A percentile compares a stretch with the other conserved stretches of the same genome.
These are phyloP conservation scores for Lipotes vexillifer DNA, from an alignment of 2,113 vertebrate genomes.

Conservation along the genomic window DNA sequence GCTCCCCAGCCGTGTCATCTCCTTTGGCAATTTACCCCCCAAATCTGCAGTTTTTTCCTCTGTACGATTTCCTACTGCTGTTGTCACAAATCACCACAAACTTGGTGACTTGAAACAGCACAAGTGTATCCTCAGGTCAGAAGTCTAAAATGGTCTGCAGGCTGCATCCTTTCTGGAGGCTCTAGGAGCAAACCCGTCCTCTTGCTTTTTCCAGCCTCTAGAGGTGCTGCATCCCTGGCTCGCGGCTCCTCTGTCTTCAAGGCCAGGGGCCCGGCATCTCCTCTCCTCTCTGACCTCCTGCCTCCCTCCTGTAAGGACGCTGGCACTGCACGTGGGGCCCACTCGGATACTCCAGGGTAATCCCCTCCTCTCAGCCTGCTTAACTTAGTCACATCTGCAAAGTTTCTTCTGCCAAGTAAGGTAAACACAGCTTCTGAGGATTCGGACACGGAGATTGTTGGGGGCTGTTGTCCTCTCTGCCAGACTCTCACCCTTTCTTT, in stretches of 20 bases:
- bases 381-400: neutral
- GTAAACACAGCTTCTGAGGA: neutral
- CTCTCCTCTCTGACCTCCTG: neutral
- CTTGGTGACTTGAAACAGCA: neutral
- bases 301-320: neutral
- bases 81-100: neutral
- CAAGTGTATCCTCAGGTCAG: neutral
- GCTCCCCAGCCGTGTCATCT: neutral
- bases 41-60: neutral
- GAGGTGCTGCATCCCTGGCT: accelerated
- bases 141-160: too few relatives aligned
- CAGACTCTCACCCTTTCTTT: neutral
- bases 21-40: neutral
- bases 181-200: neutral
- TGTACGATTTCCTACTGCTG: neutral
- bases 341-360: neutral
- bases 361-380: neutral
- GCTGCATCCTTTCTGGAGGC: neutral
- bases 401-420: neutral
- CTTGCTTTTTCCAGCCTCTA: neutral
- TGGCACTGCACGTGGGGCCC: accelerated
- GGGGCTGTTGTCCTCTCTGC: neutral
- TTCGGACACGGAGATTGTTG: neutral
- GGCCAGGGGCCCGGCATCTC: neutral
- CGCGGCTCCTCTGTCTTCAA: neutral